phyloP scores from a whole-genome alignment of 2,113 vertebrate species.

The Dipodomys spectabilis region DNA sequence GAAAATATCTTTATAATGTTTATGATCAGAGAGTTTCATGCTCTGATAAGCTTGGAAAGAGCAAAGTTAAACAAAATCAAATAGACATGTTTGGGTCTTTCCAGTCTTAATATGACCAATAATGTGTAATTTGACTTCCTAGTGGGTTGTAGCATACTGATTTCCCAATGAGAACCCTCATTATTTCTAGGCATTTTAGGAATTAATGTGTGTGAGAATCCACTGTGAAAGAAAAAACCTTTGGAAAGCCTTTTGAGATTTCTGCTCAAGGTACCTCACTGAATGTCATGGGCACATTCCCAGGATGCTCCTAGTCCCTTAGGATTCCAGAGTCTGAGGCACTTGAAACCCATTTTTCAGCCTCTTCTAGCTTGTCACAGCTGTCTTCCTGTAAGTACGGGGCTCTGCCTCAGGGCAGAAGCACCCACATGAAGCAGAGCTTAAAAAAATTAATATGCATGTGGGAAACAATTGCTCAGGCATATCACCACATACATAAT shows the following conservation, averaged over 20 bases:
- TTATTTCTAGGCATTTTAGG: not conserved
- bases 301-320: not conserved
- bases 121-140: not conserved
- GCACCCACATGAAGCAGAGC: constrained; percentile 21
- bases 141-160: rapidly evolving
- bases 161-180: not conserved
- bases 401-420: not conserved
- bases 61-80: not conserved
- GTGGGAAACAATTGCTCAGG: constrained; percentile 64
- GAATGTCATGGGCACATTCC: not conserved
- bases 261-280: not conserved
- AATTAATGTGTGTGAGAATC: not conserved
- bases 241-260: not conserved
- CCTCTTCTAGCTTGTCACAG: not conserved
- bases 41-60: not conserved
- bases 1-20: not conserved
- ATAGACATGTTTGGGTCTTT: too few relatives aligned
- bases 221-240: not conserved
- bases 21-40: not conserved
- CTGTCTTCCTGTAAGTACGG: not conserved
- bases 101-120: not conserved
- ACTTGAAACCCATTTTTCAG: not conserved
- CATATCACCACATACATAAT: constrained; percentile 51
- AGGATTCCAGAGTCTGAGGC: not conserved
- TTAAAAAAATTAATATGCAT: constrained; percentile 66